Percentiles rank a stretch among this genome's conserved stretches.
Conservation (phyloP, 2,888 invertebrate species). For the Parascotia fuliginaria region DNA sequence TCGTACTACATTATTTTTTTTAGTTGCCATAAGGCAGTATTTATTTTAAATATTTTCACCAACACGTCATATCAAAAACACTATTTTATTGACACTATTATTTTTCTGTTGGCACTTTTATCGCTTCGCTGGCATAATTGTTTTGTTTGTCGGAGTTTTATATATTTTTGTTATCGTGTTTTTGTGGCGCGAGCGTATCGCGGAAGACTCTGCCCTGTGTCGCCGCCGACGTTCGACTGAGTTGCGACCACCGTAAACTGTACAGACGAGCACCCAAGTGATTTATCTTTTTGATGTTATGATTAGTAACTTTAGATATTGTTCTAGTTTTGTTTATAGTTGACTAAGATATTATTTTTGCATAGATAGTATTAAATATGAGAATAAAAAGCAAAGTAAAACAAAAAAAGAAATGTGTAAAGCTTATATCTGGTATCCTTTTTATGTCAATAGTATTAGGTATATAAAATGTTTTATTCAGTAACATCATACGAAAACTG, state of each 20-base stretch:
- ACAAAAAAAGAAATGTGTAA: too few relatives aligned
- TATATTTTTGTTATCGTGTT: conserved; percentile 45
- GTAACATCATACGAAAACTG: too few relatives aligned
- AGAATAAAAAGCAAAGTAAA: too few relatives aligned
- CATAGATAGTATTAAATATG: too few relatives aligned
- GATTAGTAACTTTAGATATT: conserved; percentile 39
- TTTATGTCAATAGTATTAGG: too few relatives aligned
- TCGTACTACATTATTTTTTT: conserved; percentile 80
- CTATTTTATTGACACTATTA: conserved; percentile 35
- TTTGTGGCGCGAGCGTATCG: conserved; percentile 36
- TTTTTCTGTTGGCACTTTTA: conserved; percentile 40
- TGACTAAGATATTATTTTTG: too few relatives aligned
- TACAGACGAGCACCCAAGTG: conserved; percentile 52
- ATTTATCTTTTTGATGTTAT: conserved; percentile 44
- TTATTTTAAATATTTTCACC: conserved; percentile 45
- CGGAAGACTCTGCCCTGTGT: conserved; percentile 54
- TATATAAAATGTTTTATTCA: too few relatives aligned
- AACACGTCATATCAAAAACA: conserved; percentile 42
- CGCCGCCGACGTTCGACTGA: conserved; percentile 70
- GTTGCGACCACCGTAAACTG: conserved; percentile 51
- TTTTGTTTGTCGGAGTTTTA: conserved; percentile 46
- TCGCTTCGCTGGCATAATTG: conserved; percentile 42
- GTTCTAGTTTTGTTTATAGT: background rate
- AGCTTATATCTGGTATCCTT: too few relatives aligned
- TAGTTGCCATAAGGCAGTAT: conserved; percentile 67